These are phyloP conservation scores for Chlamydotis undulata DNA, from an alignment of 2,113 vertebrate genomes.

Conservation along the genomic window DNA sequence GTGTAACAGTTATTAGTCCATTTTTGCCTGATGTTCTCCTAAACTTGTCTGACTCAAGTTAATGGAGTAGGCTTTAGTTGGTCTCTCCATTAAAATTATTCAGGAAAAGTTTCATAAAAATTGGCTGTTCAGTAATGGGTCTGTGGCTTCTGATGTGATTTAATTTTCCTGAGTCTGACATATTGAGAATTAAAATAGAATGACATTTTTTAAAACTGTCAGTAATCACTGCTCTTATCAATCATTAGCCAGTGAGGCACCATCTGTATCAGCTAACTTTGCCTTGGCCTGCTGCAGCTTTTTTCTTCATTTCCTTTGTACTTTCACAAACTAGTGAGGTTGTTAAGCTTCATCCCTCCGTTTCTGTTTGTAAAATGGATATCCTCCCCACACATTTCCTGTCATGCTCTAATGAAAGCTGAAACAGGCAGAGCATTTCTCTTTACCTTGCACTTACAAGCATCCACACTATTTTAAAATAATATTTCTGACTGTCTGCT, in stretches of 20 bases:
- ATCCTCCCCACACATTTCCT: neutral
- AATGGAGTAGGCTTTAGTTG: neutral
- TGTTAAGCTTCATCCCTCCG: neutral
- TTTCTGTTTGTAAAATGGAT: neutral
- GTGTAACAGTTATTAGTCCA: neutral
- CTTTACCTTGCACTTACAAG: neutral
- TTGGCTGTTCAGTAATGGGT: neutral
- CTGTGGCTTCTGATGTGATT: constrained; percentile 7
- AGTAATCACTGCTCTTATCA: neutral
- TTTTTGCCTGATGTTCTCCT: neutral
- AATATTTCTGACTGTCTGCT: neutral
- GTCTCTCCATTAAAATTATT: neutral
- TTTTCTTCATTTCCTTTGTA: constrained; percentile 17
- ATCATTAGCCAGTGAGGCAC: neutral
- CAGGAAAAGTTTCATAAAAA: constrained; percentile 31
- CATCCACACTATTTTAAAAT: neutral
- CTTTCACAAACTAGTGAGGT: neutral
- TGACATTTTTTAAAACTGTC: constrained; percentile 6
- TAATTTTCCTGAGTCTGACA: constrained; percentile 28
- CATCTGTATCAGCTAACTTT: neutral
- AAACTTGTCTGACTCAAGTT: neutral
- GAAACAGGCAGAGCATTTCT: neutral
- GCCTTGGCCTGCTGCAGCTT: neutral
- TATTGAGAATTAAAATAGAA: constrained; percentile 17
- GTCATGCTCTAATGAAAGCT: neutral